phyloP scores from a whole-genome alignment of 2,113 vertebrate genomes.

The Silurus glanis region DNA sequence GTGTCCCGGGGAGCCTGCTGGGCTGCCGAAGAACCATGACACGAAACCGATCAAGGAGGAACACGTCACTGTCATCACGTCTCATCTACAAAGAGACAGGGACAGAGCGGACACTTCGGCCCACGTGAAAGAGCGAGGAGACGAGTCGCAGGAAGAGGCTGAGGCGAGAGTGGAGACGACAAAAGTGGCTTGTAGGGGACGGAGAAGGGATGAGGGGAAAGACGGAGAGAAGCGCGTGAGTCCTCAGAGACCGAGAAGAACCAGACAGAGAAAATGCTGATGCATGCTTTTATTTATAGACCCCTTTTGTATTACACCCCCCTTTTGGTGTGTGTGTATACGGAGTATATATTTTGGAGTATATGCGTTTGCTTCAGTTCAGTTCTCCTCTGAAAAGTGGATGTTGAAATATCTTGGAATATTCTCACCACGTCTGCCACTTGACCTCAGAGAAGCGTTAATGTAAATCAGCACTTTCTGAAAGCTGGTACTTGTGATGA shows the following conservation, averaged over 20 bases:
- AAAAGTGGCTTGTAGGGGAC: background rate
- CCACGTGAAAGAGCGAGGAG: background rate
- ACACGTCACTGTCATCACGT: background rate
- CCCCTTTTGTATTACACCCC: too few relatives aligned
- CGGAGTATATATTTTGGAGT: too few relatives aligned
- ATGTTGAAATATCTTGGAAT: too few relatives aligned
- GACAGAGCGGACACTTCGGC: constrained; percentile 23
- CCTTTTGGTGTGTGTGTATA: too few relatives aligned
- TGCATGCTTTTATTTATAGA: too few relatives aligned
- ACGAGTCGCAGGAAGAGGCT: background rate
- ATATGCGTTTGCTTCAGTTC: too few relatives aligned
- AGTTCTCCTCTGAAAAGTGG: too few relatives aligned
- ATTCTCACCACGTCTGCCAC: too few relatives aligned
- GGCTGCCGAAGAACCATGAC: background rate
- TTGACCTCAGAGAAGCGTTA: too few relatives aligned
- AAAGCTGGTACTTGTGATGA: too few relatives aligned
- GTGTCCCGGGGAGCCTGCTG: constrained; percentile 14
- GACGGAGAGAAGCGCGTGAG: background rate
- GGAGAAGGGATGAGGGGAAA: background rate
- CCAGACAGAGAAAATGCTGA: background rate
- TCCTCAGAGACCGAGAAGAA: background rate
- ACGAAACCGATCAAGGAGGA: constrained; percentile 56
- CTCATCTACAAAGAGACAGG: background rate
- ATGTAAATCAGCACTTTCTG: too few relatives aligned
- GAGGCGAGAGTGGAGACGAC: background rate